Base-by-base conservation (phyloP, 2,113 vertebrate genomes). In the Corapipo altera region DNA sequence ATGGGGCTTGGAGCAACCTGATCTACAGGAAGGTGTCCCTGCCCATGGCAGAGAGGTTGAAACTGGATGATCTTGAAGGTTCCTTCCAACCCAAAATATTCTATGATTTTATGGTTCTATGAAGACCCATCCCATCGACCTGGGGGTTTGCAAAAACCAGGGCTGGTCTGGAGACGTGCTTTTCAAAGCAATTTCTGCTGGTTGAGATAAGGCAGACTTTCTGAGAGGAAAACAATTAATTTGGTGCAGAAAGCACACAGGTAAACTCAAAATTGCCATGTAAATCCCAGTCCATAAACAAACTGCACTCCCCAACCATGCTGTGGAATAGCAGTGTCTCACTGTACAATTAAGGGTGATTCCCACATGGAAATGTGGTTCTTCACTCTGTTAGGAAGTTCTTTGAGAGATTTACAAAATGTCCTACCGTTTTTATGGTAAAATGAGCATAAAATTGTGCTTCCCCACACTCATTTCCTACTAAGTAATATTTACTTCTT, bases 391-490 rank as follows among this genome's bases (percentile, higher is more conserved):
- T 80, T 86, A 39, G 20, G 51, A 88, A 78, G 48, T 41, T 69
- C 10, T 77, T 46, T 84, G 83, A 92, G 44, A 90, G 33, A 80
- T 74, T 71, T 84, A 64, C 15, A 80, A 64, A 86, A 64, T 37
- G 4, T 72, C 37, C 13, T 89, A 71, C 3, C 0, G 2, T 77
- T 74, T 93, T 90, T 83, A 74, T 70, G 64, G 52, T 54, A 51
- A 86, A 94, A 96, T 57, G 41, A 94, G 85, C 82, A 88, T 74
- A 83, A 95, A 93, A 93, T 79, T 88, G 27, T 90, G 30, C n/a
- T 88, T 76, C 39, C 65, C 19, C 35, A 32, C 4, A 55, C 21
- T 81, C 57, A 59, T 71, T 74, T 91, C 69, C 55, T 64, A 12
- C 54, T 83, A 84, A 87, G 71, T 79, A 88, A 77, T n/a, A 87